A percentile compares a stretch with the other conserved stretches of the same genome.
These are phyloP conservation scores for Ichneumoninae sp. DNA, from an alignment of 2,888 invertebrate species.

Conservation along the genomic window DNA sequence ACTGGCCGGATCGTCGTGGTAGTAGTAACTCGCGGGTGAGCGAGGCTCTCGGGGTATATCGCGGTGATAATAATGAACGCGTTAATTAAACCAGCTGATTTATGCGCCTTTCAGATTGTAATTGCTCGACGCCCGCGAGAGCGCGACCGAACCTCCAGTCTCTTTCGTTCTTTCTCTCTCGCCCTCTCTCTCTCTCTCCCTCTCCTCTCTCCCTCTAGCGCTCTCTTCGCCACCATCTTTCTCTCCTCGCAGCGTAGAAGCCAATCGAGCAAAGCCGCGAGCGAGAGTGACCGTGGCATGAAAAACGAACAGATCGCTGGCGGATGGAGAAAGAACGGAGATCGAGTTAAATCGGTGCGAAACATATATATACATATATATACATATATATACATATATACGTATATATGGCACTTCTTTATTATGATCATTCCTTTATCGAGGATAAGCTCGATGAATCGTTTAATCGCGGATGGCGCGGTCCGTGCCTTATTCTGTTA, in stretches of 20 bases:
- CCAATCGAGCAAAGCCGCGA: conserved; percentile 69
- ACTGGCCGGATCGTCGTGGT: conserved; percentile 52
- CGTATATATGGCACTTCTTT: conserved; percentile 5
- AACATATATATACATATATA: conserved; percentile 41
- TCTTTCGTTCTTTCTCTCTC: conserved; percentile 64
- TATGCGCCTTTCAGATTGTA: conserved; percentile 84
- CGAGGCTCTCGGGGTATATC: conserved; percentile 71
- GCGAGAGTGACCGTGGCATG: conserved; percentile 64
- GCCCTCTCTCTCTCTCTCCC: conserved; percentile 64
- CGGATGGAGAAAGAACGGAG: conserved; percentile 43
- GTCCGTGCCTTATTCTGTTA: conserved; percentile 8
- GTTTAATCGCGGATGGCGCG: conserved; percentile 24
- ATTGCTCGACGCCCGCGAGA: conserved; percentile 82
- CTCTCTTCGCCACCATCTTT: conserved; percentile 59
- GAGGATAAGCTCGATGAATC: conserved; percentile 49
- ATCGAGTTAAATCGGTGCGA: conserved; percentile 49
- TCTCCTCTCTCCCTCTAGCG: conserved; percentile 61
- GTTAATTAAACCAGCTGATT: conserved; percentile 83
- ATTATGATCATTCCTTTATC: conserved; percentile 52
- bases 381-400: conserved; percentile 13
- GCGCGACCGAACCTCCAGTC: conserved; percentile 72
- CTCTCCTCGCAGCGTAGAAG: conserved; percentile 65
- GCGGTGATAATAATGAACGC: conserved; percentile 83
- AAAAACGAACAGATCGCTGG: conserved; percentile 42
- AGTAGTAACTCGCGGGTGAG: conserved; percentile 53